These are phyloP conservation scores for Ophiodon elongatus DNA, from an alignment of 2,113 vertebrate genomes.

Conservation along the genomic window DNA sequence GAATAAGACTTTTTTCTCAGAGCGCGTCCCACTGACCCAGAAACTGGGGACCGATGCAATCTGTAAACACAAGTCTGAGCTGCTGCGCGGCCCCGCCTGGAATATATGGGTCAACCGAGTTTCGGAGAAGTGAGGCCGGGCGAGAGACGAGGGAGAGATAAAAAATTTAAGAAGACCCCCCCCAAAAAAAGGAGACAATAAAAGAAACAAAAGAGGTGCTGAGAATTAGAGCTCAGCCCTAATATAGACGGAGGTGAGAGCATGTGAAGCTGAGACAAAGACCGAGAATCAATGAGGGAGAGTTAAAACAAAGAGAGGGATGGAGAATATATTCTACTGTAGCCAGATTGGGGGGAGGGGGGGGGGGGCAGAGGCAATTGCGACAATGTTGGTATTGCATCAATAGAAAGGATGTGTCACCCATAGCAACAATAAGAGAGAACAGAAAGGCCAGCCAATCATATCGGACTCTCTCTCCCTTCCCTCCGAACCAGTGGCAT, in stretches of 20 bases:
- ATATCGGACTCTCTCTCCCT: constrained; percentile 37
- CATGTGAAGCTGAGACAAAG: constrained; percentile 59
- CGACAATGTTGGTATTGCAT: constrained; percentile 65
- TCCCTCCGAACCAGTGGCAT: constrained; percentile 28
- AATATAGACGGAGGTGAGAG: constrained; percentile 54
- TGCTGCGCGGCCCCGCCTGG: constrained; percentile 33
- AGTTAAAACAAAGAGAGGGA: constrained; percentile 67
- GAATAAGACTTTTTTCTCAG: constrained; percentile 50
- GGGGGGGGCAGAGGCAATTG: constrained; percentile 21
- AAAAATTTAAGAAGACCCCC: too few relatives aligned
- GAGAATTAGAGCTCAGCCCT: constrained; percentile 44
- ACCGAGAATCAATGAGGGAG: constrained; percentile 50
- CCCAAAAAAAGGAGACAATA: constrained; percentile 10
- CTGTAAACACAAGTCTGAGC: constrained; percentile 64
- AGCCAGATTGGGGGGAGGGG: constrained; percentile 8
- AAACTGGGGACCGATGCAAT: constrained; percentile 68
- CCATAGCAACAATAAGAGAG: constrained; percentile 69
- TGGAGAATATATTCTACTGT: constrained; percentile 50
- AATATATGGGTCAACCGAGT: constrained; percentile 80
- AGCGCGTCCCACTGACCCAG: constrained; percentile 84
- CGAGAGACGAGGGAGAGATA: constrained; percentile 22
- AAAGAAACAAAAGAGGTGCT: constrained; percentile 10
- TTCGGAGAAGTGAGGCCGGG: constrained; percentile 31
- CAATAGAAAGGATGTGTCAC: constrained; percentile 70
- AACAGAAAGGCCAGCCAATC: constrained; percentile 60